Evolutionary conservation across 2,797 vertebrate genomes (phyloP).

Genomic region (Onychomys leucogaster): DNA sequence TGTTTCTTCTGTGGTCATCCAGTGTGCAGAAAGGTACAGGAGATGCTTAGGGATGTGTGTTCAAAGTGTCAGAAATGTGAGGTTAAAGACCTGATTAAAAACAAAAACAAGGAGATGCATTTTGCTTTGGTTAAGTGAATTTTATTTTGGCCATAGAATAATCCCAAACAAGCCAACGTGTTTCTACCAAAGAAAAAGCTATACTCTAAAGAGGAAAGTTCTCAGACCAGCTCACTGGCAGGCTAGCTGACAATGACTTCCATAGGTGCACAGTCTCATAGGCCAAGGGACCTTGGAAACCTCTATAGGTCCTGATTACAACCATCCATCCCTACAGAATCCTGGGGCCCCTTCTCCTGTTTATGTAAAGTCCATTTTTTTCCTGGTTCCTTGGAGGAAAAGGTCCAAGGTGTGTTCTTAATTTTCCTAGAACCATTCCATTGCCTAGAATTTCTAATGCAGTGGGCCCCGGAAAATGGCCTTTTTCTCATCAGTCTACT

Average conservation of each 20-base stretch:
- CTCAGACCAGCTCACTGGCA: not conserved
- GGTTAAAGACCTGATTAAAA: not conserved
- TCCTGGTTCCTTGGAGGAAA: not conserved
- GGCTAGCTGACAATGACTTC: not conserved
- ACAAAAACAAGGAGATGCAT: conserved; percentile 23
- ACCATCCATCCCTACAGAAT: not conserved
- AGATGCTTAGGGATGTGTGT: not conserved
- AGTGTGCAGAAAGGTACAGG: not conserved
- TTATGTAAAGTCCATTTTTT: not conserved
- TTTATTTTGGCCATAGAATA: conserved; percentile 63
- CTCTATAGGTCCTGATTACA: not conserved
- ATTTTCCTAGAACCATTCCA: not conserved
- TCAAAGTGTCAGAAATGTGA: not conserved
- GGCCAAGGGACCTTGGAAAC: not conserved
- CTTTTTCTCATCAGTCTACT: not conserved
- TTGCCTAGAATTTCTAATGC: not conserved
- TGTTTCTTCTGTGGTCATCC: not conserved
- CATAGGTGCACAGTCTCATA: not conserved
- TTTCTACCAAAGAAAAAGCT: not conserved
- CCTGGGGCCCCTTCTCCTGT: not conserved
- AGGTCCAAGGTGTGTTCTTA: not conserved
- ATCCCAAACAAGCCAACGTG: not conserved
- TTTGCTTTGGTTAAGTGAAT: not conserved
- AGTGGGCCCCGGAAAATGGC: conserved; percentile 3
- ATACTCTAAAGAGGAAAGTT: not conserved